Percentiles rank a stretch among this genome's conserved stretches.
Conservation (phyloP, 2,113 vertebrate species). For the Lutjanus erythropterus region DNA sequence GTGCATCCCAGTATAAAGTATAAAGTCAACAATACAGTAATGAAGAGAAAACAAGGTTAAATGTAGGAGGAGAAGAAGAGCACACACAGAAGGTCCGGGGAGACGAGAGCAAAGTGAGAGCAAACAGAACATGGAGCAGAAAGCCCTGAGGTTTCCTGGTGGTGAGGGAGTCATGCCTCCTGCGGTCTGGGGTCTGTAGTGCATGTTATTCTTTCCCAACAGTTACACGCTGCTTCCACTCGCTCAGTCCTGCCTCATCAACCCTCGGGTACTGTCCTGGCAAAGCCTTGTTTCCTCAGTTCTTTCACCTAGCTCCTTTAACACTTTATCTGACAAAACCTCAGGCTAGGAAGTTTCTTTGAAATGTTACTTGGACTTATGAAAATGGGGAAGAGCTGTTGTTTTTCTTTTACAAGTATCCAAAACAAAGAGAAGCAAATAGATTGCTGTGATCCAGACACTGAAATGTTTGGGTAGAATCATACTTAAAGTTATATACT, state of each 20-base stretch:
- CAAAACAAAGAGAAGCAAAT: no score
- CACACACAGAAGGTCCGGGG: neutral
- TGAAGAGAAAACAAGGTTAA: neutral
- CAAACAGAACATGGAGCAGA: slow-evolving; percentile 52
- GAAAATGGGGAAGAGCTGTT: no score
- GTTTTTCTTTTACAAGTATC: no score
- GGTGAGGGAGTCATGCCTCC: slow-evolving; percentile 70
- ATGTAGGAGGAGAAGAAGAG: slow-evolving; percentile 11
- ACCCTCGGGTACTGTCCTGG: slow-evolving; percentile 22
- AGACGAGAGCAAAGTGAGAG: slow-evolving; percentile 44
- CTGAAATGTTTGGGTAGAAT: no score
- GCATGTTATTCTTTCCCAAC: slow-evolving; percentile 71
- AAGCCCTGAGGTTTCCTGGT: slow-evolving; percentile 63
- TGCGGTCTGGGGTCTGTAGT: slow-evolving; percentile 71
- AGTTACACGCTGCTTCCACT: slow-evolving; percentile 54
- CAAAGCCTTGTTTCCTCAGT: slow-evolving; percentile 14
- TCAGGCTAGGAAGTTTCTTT: slow-evolving; percentile 4
- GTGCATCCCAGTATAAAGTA: no score
- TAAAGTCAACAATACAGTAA: slow-evolving; percentile 4
- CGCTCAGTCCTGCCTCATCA: slow-evolving; percentile 24
- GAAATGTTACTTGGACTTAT: neutral
- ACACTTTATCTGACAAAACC: slow-evolving; percentile 12
- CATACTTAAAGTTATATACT: no score
- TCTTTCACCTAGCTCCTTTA: slow-evolving; percentile 3
- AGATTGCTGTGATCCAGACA: no score